Evolutionary conservation across 2,888 invertebrate species (phyloP), one percentile per base, ranked within the genome.

Genomic region (Heteromurus nitidus): DNA sequence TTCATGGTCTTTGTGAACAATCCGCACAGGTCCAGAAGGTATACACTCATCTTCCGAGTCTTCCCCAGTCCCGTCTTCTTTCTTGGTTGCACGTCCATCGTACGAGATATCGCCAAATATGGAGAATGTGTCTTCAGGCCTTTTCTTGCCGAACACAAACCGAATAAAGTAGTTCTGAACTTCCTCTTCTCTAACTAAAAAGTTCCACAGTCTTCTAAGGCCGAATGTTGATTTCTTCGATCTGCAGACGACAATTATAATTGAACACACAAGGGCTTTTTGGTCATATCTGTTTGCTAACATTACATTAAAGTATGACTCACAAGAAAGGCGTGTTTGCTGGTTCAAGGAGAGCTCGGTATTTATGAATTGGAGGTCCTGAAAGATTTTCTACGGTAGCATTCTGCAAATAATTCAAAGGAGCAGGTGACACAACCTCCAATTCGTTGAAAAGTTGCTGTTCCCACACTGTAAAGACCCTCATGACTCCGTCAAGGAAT

Each of bases 1-100:
- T 90, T 99, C 99, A 90, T 98, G 98, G 89, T 99, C 99, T 90
- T 99, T 98, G 90, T 99, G 99, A 86, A 99, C 96, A 87, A 99
- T 96, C 86, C 98, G 93, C 81, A 97, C 96, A 11, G 96, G 96
- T 26, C 89, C 89, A 50, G 89, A 88, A 53, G 88, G 88, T 47
- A 87, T 83, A 42, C 83, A 65, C 26, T 87, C 86, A 69, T 87
- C 87, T 28, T 87, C 87, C 9, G 80, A 77, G 2, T 84, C 84
- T 24, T 83, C 83, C 22, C 77, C 82, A 7, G 68, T 75, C 1
- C 77, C 82, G 9, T 82, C 85, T 11, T 70, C 77, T 36, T 80
- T 84, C 30, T 65, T 77, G 11, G 55, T 22, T 2, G 53, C 44
- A 16, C 81, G 53, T n/a, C 74, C 75, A 20, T 85, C 88, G 20